Conservation (phyloP, 2,888 invertebrate genomes). For the Limnephilus auricula region DNA sequence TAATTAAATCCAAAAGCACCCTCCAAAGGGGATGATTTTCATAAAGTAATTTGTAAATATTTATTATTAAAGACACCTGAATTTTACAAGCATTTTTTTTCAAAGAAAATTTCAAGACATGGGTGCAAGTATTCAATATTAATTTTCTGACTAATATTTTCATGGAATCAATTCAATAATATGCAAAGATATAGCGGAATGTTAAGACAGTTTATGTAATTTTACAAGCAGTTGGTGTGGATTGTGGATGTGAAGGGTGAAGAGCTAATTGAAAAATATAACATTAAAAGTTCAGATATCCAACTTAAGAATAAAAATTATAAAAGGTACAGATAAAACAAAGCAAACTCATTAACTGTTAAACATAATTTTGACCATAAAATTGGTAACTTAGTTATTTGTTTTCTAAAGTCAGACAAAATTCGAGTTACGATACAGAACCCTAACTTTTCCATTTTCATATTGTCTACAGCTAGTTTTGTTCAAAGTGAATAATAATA, state of each 20-base stretch:
- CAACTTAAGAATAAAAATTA: background rate
- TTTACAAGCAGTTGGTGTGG: background rate
- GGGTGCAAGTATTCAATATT: background rate
- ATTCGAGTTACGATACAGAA: background rate
- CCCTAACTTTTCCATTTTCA: background rate
- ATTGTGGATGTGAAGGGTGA: background rate
- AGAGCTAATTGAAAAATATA: background rate
- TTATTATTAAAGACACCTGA: background rate
- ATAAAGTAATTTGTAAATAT: background rate
- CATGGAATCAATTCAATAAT: background rate
- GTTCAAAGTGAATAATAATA: slow-evolving; percentile 48
- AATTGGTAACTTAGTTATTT: background rate
- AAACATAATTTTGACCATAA: background rate
- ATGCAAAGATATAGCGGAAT: background rate
- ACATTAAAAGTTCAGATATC: background rate
- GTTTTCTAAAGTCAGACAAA: background rate
- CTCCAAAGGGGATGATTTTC: background rate
- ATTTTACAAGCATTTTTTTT: background rate
- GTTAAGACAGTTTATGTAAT: background rate
- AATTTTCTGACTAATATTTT: background rate
- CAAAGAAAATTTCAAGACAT: background rate
- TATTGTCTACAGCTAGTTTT: slow-evolving; percentile 48
- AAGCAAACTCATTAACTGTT: background rate
- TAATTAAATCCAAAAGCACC: background rate
- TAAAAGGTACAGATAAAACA: background rate